Percentiles rank a stretch among this genome's conserved stretches.
Evolutionary conservation across 2,113 vertebrate genomes (phyloP).

Genomic region (Syrmaticus mikado): DNA sequence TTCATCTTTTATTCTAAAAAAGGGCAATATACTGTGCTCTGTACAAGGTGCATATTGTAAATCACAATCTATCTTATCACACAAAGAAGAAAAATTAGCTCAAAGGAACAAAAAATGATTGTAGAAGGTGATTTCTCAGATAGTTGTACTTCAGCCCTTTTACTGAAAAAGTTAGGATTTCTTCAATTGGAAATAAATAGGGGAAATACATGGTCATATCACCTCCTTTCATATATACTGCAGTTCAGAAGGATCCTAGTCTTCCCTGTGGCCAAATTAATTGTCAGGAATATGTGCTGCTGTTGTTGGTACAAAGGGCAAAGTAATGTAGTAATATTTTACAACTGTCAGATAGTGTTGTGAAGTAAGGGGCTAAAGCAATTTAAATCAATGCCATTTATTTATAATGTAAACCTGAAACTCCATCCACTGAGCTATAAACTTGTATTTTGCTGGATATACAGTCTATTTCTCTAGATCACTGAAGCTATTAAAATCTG

Average conservation of each 20-base stretch:
- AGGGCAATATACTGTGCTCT: background rate
- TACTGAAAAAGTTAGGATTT: background rate
- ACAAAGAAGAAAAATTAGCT: background rate
- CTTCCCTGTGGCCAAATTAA: conserved; percentile 2
- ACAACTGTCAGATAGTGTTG: conserved; percentile 4
- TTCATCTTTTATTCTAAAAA: background rate
- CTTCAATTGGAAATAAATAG: background rate
- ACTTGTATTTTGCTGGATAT: conserved; percentile 24
- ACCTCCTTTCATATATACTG: background rate
- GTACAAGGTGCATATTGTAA: background rate
- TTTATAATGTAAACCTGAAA: conserved; percentile 3
- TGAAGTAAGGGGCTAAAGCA: conserved; percentile 6
- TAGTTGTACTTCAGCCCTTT: background rate
- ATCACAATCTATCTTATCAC: background rate
- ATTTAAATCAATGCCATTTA: conserved; percentile 48
- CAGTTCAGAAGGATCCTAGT: background rate
- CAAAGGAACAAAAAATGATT: background rate
- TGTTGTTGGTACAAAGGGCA: conserved; percentile 32
- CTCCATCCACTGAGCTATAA: conserved; percentile 15
- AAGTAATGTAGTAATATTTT: conserved; percentile 51
- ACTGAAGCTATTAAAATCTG: conserved; percentile 62
- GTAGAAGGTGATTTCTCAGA: background rate
- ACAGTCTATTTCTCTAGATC: conserved; percentile 36
- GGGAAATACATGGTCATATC: background rate
- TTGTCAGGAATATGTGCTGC: background rate